Evolutionary conservation across 2,797 vertebrate species (phyloP).

Genomic region (Sylvia borin): DNA sequence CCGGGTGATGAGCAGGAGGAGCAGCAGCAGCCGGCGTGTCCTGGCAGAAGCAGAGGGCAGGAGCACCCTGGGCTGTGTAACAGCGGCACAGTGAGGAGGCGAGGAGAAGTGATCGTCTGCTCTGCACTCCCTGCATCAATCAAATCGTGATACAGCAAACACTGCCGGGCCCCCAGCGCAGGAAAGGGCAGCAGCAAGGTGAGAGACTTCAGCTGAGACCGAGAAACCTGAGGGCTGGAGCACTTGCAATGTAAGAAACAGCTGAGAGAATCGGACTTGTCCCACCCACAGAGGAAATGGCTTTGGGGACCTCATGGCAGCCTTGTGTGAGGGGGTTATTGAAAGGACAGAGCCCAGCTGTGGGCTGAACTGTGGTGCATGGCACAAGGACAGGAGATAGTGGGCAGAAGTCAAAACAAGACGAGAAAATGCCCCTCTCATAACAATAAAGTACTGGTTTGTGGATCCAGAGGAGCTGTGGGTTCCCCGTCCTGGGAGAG

Average conservation of each 20-base stretch:
- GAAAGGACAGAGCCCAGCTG: neutral
- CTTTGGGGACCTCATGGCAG: neutral
- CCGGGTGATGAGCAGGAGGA: neutral
- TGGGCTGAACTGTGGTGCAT: neutral
- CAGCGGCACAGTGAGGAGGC: constrained; percentile 11
- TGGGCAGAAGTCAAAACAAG: neutral
- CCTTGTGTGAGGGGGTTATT: neutral
- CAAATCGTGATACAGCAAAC: neutral
- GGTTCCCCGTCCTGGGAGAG: neutral
- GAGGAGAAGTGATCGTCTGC: neutral
- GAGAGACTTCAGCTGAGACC: neutral
- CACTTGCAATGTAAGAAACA: neutral
- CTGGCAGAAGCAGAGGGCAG: neutral
- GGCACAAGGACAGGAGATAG: neutral
- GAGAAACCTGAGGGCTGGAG: neutral
- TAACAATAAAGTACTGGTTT: neutral
- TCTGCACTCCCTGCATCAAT: neutral
- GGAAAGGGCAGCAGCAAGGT: neutral
- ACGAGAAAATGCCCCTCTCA: neutral
- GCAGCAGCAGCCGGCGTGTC: neutral
- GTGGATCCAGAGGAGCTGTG: neutral
- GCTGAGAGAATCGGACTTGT: neutral
- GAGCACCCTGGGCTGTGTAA: neutral
- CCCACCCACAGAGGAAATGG: neutral
- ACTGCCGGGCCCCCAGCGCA: neutral